Percentiles rank a stretch among this genome's conserved stretches.
phyloP scores from a whole-genome alignment of 2,888 invertebrate species.

The Drosophila melanosoma region DNA sequence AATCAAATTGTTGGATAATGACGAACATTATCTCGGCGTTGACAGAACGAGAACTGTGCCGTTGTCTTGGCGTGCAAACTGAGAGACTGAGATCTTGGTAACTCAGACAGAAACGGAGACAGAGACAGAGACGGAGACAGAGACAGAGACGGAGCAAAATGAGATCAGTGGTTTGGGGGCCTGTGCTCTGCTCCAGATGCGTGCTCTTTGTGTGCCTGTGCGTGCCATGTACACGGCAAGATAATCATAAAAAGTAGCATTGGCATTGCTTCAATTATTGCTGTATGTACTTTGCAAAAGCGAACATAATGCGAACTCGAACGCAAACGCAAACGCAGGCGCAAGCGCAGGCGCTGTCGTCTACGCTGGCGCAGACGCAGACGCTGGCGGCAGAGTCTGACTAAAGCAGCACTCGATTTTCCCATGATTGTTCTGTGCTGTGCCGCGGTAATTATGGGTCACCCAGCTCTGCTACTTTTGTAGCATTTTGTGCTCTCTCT shows the following conservation, averaged over 20 bases:
- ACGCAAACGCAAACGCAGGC: too few relatives aligned
- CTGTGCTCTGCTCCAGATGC: constrained; percentile 35
- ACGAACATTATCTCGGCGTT: constrained; percentile 67
- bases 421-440: constrained; percentile 77
- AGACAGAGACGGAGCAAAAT: constrained; percentile 36
- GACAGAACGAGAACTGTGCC: constrained; percentile 55
- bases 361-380: neutral
- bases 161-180: constrained; percentile 13
- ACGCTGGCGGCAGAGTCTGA: constrained; percentile 6
- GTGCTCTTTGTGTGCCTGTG: constrained; percentile 46
- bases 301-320: constrained; percentile 21
- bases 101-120: constrained; percentile 12
- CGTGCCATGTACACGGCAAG: constrained; percentile 67
- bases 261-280: constrained; percentile 77
- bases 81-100: constrained; percentile 9
- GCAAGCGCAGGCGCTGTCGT: neutral
- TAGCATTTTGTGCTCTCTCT: constrained; percentile 40
- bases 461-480: constrained; percentile 49
- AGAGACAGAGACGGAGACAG: constrained; percentile 26
- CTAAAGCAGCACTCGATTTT: constrained; percentile 52
- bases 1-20: constrained; percentile 59
- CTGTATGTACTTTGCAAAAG: constrained; percentile 54
- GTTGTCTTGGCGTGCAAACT: constrained; percentile 7
- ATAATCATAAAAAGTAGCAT: constrained; percentile 75
- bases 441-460: constrained; percentile 77